These are phyloP conservation scores for Etheostoma spectabile DNA, from an alignment of 2,113 vertebrate species.

Conservation along the genomic window DNA sequence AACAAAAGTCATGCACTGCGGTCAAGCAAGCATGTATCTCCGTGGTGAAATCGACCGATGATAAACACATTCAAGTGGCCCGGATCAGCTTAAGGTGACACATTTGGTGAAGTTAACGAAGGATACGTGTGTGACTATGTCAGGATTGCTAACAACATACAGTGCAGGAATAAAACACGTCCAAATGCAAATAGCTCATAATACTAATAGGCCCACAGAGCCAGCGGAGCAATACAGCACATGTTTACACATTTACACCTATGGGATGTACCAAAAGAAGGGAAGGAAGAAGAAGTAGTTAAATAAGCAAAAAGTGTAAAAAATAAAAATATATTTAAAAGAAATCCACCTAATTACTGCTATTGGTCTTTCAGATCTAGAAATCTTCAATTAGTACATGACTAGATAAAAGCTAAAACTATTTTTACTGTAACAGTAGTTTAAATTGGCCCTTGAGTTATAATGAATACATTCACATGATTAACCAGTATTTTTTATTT, in stretches of 20 bases:
- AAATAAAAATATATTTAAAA: too few species aligned
- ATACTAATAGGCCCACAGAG: not conserved
- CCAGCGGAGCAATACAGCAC: not conserved
- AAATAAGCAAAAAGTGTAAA: too few species aligned
- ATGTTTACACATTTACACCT: not conserved
- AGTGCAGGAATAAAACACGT: not conserved
- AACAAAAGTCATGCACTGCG: too few species aligned
- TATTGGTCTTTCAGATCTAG: not conserved
- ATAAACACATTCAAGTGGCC: too few species aligned
- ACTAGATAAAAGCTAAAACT: not conserved
- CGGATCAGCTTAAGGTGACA: too few species aligned
- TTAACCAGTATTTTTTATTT: too few species aligned
- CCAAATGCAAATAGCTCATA: not conserved
- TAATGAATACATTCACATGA: not conserved
- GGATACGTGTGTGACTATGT: too few species aligned
- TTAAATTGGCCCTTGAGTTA: not conserved
- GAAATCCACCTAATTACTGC: not conserved
- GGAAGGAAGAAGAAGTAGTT: not conserved
- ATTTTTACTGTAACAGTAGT: not conserved
- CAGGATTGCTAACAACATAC: not conserved
- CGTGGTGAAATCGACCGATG: too few species aligned
- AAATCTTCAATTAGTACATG: not conserved
- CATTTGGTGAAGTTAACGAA: too few species aligned
- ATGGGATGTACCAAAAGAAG: not conserved
- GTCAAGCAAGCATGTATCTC: too few species aligned